Conservation (phyloP, 1,140 invertebrate genomes). For the Nebria ingens region DNA sequence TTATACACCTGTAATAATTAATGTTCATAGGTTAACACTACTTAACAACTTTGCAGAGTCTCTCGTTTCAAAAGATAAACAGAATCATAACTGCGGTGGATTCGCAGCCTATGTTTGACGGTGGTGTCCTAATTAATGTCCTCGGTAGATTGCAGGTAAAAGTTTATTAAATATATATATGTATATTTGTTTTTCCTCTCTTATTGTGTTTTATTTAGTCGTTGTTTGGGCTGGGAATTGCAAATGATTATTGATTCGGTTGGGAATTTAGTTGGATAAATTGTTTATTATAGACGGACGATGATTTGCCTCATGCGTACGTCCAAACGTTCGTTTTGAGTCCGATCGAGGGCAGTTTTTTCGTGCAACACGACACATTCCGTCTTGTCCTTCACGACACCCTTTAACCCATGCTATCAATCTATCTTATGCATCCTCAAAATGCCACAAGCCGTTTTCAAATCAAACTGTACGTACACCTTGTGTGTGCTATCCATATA, state of each 20-base stretch:
- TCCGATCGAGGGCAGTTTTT: constrained; percentile 74
- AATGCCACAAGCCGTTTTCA: too few species aligned
- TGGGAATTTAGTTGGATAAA: not conserved
- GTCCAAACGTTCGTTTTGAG: constrained; percentile 86
- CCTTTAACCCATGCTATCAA: too few species aligned
- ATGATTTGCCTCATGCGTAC: constrained; percentile 84
- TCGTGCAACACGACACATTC: constrained; percentile 86
- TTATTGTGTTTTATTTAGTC: constrained; percentile 2
- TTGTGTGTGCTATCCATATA: too few species aligned
- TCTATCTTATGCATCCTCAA: too few species aligned
- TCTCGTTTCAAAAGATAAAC: constrained; percentile 87
- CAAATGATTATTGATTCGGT: not conserved
- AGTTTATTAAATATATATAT: too few species aligned
- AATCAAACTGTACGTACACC: too few species aligned
- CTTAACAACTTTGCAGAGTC: constrained; percentile 47
- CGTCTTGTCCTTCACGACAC: constrained; percentile 74
- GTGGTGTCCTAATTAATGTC: constrained; percentile 87
- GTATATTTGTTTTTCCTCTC: constrained; percentile 20
- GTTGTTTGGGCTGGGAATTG: not conserved
- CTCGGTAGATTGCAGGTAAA: constrained; percentile 86
- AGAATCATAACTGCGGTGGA: constrained; percentile 87
- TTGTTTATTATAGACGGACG: constrained; percentile 62
- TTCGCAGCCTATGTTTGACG: constrained; percentile 91
- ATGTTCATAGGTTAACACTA: not conserved
- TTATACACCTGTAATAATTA: not conserved